Evolutionary conservation across 2,797 vertebrate species (phyloP), one percentile per base, ranked within the genome.

Genomic region (Streptopelia turtur): DNA sequence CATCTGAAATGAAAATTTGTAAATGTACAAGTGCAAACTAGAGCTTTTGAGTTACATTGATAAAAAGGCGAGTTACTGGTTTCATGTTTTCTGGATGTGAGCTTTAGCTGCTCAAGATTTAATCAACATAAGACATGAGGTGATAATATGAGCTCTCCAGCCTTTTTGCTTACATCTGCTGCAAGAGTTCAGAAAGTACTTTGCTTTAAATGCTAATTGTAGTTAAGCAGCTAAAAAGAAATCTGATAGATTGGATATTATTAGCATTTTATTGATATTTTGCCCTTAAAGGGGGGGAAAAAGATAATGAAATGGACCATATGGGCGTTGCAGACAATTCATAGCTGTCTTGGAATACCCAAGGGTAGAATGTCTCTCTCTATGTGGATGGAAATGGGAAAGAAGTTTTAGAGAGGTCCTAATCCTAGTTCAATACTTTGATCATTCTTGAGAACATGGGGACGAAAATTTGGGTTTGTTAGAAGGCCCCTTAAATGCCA

Each of bases 1-100:
- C 0, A 59, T 79, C 52, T 64, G 28, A 94, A 92, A 87, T 92
- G 33, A 88, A 85, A 90, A 90, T 87, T 79, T 71, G 41, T 91
- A 50, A 91, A 87, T 39, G 68, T 70, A 37, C 14, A 89, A 86
- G 21, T 79, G 33, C 64, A 80, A 87, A 75, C 56, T 60, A 70
- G 87, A 83, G 45, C 56, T 81, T 55, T 18, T 53, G 68, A 91
- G 14, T 65, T 89, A 52, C 16, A n/a, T 55, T 66, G 76, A 33
- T 87, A 64, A 89, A 87, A 79, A 79, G 24, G 16, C 23, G 6
- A 2, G 1, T 75, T 87, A 65, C 24, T 81, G 13, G 17, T 76
- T 94, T 65, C 76, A 61, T 12, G 11, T 49, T 74, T 93, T 79
- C 68, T 52, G 24, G 11, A 56, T 66, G 59, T 68, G 21, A 83